These are phyloP conservation scores for Menidia beryllina DNA, from an alignment of 2,113 vertebrate genomes.

Conservation along the genomic window DNA sequence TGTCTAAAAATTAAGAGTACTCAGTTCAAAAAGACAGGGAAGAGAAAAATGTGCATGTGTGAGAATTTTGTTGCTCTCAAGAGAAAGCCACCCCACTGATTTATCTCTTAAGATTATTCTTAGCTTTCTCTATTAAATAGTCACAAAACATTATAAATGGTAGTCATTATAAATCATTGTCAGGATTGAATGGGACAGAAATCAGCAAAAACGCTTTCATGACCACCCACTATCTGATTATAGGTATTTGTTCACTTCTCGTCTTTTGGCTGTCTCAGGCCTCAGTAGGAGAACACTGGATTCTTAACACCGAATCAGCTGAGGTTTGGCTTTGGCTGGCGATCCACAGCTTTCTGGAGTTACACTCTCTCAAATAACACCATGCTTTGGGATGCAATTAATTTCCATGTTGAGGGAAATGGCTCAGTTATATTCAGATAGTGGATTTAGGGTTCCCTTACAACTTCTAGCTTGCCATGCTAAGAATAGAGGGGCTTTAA, in stretches of 20 bases:
- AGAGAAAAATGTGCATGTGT: background rate
- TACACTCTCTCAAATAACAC: constrained; percentile 77
- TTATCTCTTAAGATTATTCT: too few species aligned
- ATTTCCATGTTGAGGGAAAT: constrained; percentile 82
- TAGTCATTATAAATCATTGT: background rate
- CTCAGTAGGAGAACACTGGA: constrained; percentile 47
- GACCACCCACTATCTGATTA: constrained; percentile 33
- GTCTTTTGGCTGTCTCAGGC: constrained; percentile 52
- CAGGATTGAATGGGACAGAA: constrained; percentile 5
- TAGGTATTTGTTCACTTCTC: constrained; percentile 32
- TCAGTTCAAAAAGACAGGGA: background rate
- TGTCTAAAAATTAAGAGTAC: too few species aligned
- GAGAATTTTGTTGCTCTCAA: background rate
- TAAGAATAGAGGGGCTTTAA: constrained; percentile 83
- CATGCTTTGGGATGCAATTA: constrained; percentile 82
- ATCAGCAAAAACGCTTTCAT: constrained; percentile 34
- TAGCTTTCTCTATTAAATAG: background rate
- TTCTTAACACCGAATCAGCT: constrained; percentile 63
- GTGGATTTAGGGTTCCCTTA: constrained; percentile 78
- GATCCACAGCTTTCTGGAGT: constrained; percentile 75
- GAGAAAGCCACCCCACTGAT: background rate
- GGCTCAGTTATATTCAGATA: constrained; percentile 80
- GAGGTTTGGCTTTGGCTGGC: constrained; percentile 67
- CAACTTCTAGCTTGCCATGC: constrained; percentile 79
- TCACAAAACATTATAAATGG: too few species aligned